Conservation (phyloP, 2,888 invertebrate genomes). For the Cryptosula pallasiana region DNA sequence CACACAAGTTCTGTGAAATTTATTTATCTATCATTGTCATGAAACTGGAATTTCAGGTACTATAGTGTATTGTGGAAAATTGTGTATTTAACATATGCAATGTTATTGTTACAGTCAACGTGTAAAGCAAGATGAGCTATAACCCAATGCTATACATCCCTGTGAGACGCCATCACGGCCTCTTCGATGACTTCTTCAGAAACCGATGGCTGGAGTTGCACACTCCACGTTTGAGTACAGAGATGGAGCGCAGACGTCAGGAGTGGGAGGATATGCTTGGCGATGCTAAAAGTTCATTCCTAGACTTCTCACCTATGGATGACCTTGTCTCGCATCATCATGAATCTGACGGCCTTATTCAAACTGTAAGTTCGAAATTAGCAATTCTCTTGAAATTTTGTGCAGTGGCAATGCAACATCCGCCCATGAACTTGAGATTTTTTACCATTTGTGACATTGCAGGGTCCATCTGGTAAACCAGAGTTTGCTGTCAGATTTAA, state of each 20-base stretch:
- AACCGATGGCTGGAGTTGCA: constrained; percentile 3
- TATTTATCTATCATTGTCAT: too few species aligned
- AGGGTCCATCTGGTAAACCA: constrained; percentile 19
- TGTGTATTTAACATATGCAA: too few species aligned
- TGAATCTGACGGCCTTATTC: too few species aligned
- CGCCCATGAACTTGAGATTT: too few species aligned
- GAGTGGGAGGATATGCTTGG: constrained; percentile 12
- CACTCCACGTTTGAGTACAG: not conserved
- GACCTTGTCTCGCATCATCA: not conserved
- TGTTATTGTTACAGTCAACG: not conserved
- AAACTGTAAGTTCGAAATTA: too few species aligned
- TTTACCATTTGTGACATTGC: not conserved
- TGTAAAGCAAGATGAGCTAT: not conserved
- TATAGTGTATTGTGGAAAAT: too few species aligned
- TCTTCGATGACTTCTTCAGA: constrained; percentile 19
- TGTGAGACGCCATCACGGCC: constrained; percentile 13
- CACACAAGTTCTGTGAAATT: too few species aligned
- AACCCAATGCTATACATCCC: constrained; percentile 5
- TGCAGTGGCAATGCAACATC: too few species aligned
- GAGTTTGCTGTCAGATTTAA: constrained; percentile 23
- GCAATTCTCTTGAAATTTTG: too few species aligned
- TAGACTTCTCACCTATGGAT: constrained; percentile 7
- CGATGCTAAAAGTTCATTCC: not conserved
- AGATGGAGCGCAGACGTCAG: constrained; percentile 13
- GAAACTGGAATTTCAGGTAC: too few species aligned